A percentile compares a stretch with the other conserved stretches of the same genome.
phyloP scores from a whole-genome alignment of 2,888 invertebrate genomes.

The Lomographa bimaculata region DNA sequence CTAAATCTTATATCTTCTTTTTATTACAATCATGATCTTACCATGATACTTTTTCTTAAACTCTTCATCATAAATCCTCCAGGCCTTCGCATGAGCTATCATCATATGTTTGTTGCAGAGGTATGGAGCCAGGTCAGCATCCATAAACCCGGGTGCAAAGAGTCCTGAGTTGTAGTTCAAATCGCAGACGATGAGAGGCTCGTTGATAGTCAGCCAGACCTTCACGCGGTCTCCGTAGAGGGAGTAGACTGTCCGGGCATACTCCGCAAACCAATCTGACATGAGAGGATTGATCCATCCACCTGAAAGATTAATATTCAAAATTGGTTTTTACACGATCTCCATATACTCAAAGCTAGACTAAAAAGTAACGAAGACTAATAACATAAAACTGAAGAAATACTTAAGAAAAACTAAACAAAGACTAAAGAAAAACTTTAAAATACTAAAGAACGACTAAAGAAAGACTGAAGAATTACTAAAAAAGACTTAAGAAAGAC shows the following conservation, averaged over 20 bases:
- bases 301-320: constrained; percentile 21
- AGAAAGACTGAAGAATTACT: no score
- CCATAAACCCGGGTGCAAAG: constrained; percentile 26
- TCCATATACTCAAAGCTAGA: no score
- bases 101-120: constrained; percentile 82
- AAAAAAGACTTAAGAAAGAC: no score
- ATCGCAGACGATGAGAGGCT: constrained; percentile 29
- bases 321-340: no score
- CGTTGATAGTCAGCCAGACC: constrained; percentile 42
- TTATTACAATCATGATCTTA: no score
- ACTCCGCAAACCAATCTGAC: constrained; percentile 38
- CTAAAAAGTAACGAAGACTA: no score
- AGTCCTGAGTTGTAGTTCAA: constrained; percentile 38
- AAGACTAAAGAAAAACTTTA: no score
- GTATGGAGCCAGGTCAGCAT: constrained; percentile 18
- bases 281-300: constrained; percentile 37
- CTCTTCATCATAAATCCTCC: constrained; percentile 78
- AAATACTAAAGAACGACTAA: no score
- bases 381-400: no score
- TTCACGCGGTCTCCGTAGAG: constrained; percentile 43
- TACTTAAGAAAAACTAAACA: no score
- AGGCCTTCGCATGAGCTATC: constrained; percentile 85
- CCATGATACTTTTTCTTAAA: constrained; percentile 58
- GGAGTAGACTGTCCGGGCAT: constrained; percentile 37
- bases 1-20: no score